Evolutionary conservation across 2,888 invertebrate species (phyloP).

Genomic region (Pachycephus smyrnensis): DNA sequence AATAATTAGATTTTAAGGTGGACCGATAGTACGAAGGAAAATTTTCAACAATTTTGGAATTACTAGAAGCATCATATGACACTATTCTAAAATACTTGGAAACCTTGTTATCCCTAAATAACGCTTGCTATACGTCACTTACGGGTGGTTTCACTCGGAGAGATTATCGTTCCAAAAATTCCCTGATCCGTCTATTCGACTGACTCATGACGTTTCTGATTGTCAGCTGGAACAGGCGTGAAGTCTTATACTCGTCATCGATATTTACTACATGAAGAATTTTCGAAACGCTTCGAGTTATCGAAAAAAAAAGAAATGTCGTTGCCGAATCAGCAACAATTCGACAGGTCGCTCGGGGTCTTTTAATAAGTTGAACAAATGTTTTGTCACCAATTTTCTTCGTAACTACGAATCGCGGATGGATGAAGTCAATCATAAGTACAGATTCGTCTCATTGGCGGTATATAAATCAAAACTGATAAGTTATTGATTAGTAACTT

Average conservation of each 20-base stretch:
- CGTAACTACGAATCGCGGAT: too few species aligned
- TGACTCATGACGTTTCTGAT: background rate
- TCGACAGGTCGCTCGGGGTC: conserved; percentile 32
- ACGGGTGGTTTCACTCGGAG: background rate
- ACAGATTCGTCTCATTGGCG: too few species aligned
- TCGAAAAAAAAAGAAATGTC: conserved; percentile 25
- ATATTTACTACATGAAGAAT: background rate
- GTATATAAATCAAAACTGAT: too few species aligned
- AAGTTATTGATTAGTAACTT: too few species aligned
- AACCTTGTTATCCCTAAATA: background rate
- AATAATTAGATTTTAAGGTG: background rate
- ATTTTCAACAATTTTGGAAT: background rate
- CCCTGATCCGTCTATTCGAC: background rate
- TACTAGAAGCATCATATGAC: background rate
- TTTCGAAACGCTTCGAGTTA: background rate
- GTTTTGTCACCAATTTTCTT: conserved; percentile 32
- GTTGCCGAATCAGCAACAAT: conserved; percentile 36
- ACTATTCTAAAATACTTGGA: background rate
- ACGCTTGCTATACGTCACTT: background rate
- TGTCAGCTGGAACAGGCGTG: too few species aligned
- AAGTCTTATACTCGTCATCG: background rate
- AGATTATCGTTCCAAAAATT: too few species aligned
- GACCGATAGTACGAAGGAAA: background rate
- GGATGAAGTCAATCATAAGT: too few species aligned
- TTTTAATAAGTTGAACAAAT: conserved; percentile 42